Evolutionary conservation across 1,140 invertebrate genomes (phyloP).

Genomic region (Camponotus pennsylvanicus): DNA sequence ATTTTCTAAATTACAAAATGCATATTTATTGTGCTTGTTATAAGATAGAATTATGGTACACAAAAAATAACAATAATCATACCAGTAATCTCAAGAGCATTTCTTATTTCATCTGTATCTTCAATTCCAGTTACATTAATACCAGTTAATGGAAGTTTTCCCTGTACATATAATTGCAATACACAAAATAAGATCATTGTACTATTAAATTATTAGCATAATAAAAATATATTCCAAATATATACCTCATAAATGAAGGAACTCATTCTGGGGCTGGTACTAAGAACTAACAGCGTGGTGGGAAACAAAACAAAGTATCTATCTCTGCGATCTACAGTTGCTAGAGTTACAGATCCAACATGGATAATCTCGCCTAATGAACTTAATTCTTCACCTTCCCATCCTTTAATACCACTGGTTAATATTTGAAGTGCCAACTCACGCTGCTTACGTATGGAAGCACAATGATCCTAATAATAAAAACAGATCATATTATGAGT

Average conservation of each 20-base stretch:
- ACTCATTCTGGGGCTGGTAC: conserved; percentile 95
- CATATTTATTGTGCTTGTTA: background rate
- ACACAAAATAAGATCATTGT: conserved; percentile 21
- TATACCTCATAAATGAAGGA: conserved; percentile 98
- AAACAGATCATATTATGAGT: conserved; percentile 29
- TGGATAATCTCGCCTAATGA: conserved; percentile 93
- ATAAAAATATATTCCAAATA: conserved; percentile 19
- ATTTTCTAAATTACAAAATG: background rate
- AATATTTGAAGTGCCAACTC: conserved; percentile 98
- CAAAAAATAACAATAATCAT: conserved; percentile 39
- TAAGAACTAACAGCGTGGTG: conserved; percentile 94
- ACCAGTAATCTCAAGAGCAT: conserved; percentile 97
- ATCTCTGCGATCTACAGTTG: conserved; percentile 93
- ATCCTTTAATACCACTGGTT: conserved; percentile 95
- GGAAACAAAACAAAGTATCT: conserved; percentile 97
- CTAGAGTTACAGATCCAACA: conserved; percentile 93
- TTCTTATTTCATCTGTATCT: conserved; percentile 92
- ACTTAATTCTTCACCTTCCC: conserved; percentile 96
- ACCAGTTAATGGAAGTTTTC: conserved; percentile 95
- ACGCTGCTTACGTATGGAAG: conserved; percentile 95
- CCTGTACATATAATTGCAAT: conserved; percentile 87
- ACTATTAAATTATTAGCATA: background rate
- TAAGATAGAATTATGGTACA: background rate
- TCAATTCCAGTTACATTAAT: conserved; percentile 92
- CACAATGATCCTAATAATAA: conserved; percentile 91